phyloP scores from a whole-genome alignment of 2,797 vertebrate genomes.

The Myotis planiceps region DNA sequence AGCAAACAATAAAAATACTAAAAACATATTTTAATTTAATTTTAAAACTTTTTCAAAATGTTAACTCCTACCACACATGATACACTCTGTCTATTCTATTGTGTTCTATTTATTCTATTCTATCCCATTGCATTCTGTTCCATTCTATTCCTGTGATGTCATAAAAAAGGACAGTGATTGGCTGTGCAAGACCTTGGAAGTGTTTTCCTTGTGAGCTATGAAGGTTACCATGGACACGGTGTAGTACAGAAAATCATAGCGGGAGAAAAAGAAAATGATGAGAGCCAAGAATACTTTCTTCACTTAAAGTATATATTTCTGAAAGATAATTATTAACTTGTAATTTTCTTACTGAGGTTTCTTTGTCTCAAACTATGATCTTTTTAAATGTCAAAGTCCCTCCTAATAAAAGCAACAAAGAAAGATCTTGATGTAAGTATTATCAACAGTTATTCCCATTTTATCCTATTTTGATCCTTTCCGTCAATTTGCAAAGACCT shows the following conservation, averaged over 20 bases:
- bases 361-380: neutral
- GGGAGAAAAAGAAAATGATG: slow-evolving; percentile 65
- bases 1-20: neutral
- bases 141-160: neutral
- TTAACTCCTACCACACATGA: neutral
- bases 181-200: slow-evolving; percentile 6
- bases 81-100: neutral
- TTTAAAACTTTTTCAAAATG: neutral
- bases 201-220: neutral
- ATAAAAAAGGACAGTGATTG: neutral
- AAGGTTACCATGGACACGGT: slow-evolving; percentile 55
- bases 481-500: neutral
- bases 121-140: neutral
- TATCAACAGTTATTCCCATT: neutral
- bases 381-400: neutral
- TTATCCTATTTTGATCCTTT: neutral
- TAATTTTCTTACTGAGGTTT: neutral
- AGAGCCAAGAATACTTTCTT: slow-evolving; percentile 57
- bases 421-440: neutral
- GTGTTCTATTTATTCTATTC: neutral
- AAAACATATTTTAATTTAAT: neutral
- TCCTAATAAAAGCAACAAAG: neutral
- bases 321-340: slow-evolving; percentile 45
- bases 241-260: neutral
- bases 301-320: neutral